Evolutionary conservation across 2,888 invertebrate species (phyloP).

Genomic region (Reticulitermes lucifugus): DNA sequence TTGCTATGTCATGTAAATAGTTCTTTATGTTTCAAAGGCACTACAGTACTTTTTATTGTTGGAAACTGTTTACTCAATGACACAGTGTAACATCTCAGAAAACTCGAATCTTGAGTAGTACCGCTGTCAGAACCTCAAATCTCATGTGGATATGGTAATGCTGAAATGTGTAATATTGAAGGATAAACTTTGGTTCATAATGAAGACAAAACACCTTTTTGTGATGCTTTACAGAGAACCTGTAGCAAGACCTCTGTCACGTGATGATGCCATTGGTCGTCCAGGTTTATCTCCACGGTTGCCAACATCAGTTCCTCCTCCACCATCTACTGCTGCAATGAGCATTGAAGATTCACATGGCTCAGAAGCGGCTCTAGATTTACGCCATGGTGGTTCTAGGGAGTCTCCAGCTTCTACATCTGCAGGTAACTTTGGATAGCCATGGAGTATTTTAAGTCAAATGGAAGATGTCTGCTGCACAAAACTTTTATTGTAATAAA

Average conservation of each 20-base stretch:
- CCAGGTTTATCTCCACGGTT: constrained; percentile 47
- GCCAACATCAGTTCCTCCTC: constrained; percentile 35
- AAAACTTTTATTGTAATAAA: too few relatives aligned
- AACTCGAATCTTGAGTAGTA: too few relatives aligned
- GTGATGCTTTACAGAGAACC: constrained; percentile 2
- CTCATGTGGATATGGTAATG: too few relatives aligned
- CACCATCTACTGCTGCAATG: constrained; percentile 23
- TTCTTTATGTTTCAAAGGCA: too few relatives aligned
- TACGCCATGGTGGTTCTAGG: constrained; percentile 63
- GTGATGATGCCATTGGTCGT: constrained; percentile 45
- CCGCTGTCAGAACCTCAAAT: too few relatives aligned
- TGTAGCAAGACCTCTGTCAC: constrained; percentile 45
- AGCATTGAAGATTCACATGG: constrained; percentile 45
- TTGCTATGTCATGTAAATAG: too few relatives aligned
- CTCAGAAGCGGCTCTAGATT: constrained; percentile 65
- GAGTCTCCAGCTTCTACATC: constrained; percentile 59
- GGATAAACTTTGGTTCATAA: background rate
- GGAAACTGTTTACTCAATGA: too few relatives aligned
- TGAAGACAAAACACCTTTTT: background rate
- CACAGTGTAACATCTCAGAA: too few relatives aligned
- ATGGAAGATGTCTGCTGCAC: too few relatives aligned
- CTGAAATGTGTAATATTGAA: too few relatives aligned
- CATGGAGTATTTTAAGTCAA: background rate
- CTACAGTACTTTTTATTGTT: too few relatives aligned
- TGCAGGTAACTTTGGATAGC: constrained; percentile 19